Base-by-base conservation (phyloP, 2,113 vertebrate genomes). In the Eurystomus gularis region DNA sequence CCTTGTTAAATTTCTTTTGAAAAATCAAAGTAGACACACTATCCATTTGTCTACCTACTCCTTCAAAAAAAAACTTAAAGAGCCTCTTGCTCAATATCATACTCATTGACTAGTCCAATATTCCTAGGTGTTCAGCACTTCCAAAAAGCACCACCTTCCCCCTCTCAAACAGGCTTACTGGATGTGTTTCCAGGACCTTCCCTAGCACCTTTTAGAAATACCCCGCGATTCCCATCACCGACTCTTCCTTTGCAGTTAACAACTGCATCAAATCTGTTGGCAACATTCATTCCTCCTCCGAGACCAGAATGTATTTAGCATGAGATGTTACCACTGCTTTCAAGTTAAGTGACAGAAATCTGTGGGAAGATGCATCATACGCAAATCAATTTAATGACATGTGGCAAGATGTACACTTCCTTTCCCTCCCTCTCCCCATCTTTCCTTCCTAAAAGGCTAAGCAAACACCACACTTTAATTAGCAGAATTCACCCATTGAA, bases 1-100 rank as follows among this genome's bases (percentile, higher is more conserved):
- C 46, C 55, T 86, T 93, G 72, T 57, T 89, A 81, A 83, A 70
- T 62, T 93, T 58, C 26, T 83, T 94, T 29, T 54, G 72, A 91
- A 86, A 96, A 95, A 96, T 62, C 35, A 51, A 81, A 95, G 72
- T 8, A 78, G 81, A 72, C 49, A 84, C 14, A 42, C 24, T 86
- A 80, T 29, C 20, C 33, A 54, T 62, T 66, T 88, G 64, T 13
- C 55, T 62, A 66, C 8, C 20, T 75, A 66, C 17, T 77, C 26
- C 11, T 88, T 51, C 14, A 60, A 77, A 44, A 76, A 81, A 31
- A 4, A 51, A 35, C 4, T 13, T 5, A 33, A 31, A 26, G 5
- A 72, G 5, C 14, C 14, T 86, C 68, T 83, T 95, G 28, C 37
- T 79, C 44, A 60, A 3, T 64, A 79, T 46, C 33, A 33, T 37